phyloP scores from a whole-genome alignment of 2,888 invertebrate genomes.

The Aelia acuminata region DNA sequence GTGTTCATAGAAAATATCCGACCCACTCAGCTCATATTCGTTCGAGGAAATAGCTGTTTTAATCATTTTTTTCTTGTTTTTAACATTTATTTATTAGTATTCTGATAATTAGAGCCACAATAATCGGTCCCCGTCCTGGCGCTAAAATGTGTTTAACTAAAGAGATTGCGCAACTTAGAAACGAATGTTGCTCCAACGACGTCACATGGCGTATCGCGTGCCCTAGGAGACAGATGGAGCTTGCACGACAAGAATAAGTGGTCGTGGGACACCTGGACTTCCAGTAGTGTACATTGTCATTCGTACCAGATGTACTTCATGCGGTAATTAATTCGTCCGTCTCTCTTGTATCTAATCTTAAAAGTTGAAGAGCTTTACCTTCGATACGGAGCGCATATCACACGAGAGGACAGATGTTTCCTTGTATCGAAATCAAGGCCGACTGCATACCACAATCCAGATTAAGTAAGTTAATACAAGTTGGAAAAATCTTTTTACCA shows the following conservation, averaged over 20 bases:
- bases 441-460: background rate
- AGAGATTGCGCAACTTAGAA: background rate
- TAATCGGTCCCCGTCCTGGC: background rate
- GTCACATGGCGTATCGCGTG: constrained; percentile 9
- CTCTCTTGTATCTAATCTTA: background rate
- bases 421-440: background rate
- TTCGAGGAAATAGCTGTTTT: background rate
- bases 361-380: background rate
- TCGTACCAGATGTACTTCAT: background rate
- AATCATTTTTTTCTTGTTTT: no score
- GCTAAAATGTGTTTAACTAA: no score
- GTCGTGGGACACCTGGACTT: background rate
- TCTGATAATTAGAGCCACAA: background rate
- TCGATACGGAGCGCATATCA: background rate
- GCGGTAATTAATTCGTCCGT: background rate
- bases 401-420: background rate
- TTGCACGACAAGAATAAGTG: background rate
- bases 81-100: background rate
- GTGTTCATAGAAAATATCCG: background rate
- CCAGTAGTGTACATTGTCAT: background rate
- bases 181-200: background rate
- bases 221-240: background rate
- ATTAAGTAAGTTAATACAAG: background rate
- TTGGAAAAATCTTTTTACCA: background rate
- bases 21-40: background rate